Evolutionary conservation across 2,113 vertebrate genomes (phyloP), one percentile per base, ranked within the genome.

Genomic region (Anser brachyrhynchus): DNA sequence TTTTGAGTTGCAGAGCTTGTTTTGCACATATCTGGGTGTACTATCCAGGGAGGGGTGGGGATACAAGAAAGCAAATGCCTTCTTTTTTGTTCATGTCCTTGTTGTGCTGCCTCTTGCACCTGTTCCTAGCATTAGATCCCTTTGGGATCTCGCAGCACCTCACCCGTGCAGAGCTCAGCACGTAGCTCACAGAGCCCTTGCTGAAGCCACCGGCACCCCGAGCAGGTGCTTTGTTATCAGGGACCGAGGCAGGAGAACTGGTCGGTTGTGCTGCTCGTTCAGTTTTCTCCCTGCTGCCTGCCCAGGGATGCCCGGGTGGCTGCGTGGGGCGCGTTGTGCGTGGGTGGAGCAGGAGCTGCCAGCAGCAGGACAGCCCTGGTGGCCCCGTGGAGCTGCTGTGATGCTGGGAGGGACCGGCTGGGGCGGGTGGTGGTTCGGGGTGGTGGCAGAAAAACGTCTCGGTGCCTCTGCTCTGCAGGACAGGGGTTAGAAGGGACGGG

Each of bases 91-190:
- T 52, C 12, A 6, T 51, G 49, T 51, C 49, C 49, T 51, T 51
- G 22, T 51, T 51, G 49, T 51, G 49, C 12, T 66, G 20, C 43
- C 46, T 87, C 52, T 51, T 51, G 22, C 6, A 7, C 49, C 22
- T 23, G 22, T 51, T 51, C 49, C 49, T 13, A 51, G 46, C 46
- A 10, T 49, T 22, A 49, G 21, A 21, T 49, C 49, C 49, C 49
- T 51, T 51, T 51, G 49, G 49, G 49, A 51, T 25, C 49, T 51
- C 22, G 22, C 49, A 51, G 49, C 49, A 51, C 20, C 22, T 51
- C 49, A 23, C 49, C 25, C 49, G 22, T 51, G 54, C 46, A 23
- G 8, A 44, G 39, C 41, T 88, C 0, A 0, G 25, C 12, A 35
- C 43, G 2, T 13, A 13, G 77, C 57, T 16, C 61, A 46, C 2